These are phyloP conservation scores for Rhynchonycteris naso DNA, from an alignment of 2,797 vertebrate genomes.

Conservation along the genomic window DNA sequence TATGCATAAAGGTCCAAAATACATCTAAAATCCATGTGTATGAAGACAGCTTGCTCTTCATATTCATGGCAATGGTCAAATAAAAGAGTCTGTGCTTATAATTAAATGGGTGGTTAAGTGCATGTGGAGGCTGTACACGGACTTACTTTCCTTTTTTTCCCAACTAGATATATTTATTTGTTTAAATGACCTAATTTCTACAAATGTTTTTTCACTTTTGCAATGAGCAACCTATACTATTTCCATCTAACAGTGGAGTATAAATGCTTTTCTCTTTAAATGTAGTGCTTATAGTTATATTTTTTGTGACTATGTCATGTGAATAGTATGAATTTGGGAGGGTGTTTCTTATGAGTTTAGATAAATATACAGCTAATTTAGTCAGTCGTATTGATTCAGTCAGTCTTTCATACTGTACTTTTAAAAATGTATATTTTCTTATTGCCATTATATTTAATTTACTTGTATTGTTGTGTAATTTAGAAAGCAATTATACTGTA, in stretches of 20 bases:
- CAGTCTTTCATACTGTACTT: background rate
- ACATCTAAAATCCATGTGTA: background rate
- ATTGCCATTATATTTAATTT: background rate
- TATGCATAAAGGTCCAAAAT: background rate
- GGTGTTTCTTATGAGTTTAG: background rate
- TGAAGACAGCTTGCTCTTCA: background rate
- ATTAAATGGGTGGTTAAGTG: background rate
- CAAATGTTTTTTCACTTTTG: background rate
- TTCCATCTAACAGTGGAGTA: background rate
- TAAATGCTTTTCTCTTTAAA: background rate
- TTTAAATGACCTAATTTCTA: constrained; percentile 20
- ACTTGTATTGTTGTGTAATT: background rate
- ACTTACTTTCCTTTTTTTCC: background rate
- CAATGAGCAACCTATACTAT: background rate
- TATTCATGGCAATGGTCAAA: background rate
- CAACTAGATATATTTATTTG: background rate
- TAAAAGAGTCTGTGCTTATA: background rate
- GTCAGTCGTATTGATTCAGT: background rate
- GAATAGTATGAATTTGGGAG: background rate
- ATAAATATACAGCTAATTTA: background rate
- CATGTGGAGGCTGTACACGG: background rate
- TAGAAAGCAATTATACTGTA: background rate
- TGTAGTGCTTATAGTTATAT: background rate
- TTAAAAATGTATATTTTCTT: background rate
- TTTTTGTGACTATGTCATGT: background rate